Evolutionary conservation across 2,113 vertebrate species (phyloP).

Genomic region (Takifugu bimaculatus): DNA sequence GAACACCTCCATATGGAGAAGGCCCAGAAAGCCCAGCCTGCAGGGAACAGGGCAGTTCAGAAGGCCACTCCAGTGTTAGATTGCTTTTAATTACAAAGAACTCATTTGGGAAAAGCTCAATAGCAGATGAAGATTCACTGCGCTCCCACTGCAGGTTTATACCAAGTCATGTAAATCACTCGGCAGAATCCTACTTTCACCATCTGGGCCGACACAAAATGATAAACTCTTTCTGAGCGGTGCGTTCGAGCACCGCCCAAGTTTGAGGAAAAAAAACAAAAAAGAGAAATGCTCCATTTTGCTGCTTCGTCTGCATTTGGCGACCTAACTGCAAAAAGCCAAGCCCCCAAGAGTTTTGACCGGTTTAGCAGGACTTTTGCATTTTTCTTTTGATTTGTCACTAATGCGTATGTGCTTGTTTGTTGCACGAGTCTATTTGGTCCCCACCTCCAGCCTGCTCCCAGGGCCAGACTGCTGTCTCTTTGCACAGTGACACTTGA

Average conservation of each 20-base stretch:
- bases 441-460: conserved; percentile 94
- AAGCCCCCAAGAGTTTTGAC: not conserved
- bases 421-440: too few species aligned
- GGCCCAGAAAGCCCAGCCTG: conserved; percentile 94
- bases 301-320: not conserved
- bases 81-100: conserved; percentile 35
- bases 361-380: not conserved
- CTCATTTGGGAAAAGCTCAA: conserved; percentile 24
- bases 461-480: conserved; percentile 90
- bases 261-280: not conserved
- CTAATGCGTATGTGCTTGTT: not conserved
- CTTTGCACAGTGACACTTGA: conserved; percentile 90
- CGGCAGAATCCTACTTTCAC: conserved; percentile 13
- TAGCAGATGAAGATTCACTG: not conserved
- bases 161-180: conserved; percentile 5
- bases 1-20: conserved; percentile 98
- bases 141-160: conserved; percentile 5
- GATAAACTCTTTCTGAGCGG: conserved; percentile 10
- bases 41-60: conserved; percentile 13
- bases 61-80: conserved; percentile 6
- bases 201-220: conserved; percentile 10
- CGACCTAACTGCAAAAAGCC: not conserved
- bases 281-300: not conserved
- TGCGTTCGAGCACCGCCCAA: conserved; percentile 7
- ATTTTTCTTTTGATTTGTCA: not conserved